Conservation (phyloP, 2,797 vertebrate species). For the Sebastes dallii region DNA sequence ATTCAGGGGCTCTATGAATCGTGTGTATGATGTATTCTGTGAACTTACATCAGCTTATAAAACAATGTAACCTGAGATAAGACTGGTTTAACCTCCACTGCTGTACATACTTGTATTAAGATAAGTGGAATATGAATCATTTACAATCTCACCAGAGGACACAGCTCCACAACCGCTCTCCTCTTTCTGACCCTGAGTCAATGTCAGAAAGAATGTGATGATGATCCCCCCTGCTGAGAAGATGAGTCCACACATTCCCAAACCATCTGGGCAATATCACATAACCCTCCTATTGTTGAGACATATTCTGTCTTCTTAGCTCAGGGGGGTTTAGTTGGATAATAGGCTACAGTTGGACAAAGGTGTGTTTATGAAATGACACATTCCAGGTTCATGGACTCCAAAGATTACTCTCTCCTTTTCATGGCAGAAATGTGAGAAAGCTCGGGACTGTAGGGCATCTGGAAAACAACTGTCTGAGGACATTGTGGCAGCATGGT, state of each 20-base stretch:
- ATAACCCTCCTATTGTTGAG: slow-evolving; percentile 56
- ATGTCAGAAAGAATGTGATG: background rate
- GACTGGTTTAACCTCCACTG: background rate
- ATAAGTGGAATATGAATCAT: background rate
- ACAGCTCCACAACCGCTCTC: background rate
- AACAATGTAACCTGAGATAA: background rate
- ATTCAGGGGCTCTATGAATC: background rate
- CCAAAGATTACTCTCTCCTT: background rate
- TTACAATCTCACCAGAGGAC: background rate
- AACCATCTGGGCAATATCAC: slow-evolving; percentile 47
- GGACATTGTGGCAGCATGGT: background rate
- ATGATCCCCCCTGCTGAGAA: slow-evolving; percentile 4
- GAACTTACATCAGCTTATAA: background rate
- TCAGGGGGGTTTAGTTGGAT: slow-evolving; percentile 9
- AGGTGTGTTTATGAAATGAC: slow-evolving; percentile 43
- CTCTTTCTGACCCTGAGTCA: background rate
- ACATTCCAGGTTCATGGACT: slow-evolving; percentile 39
- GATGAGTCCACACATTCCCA: slow-evolving; percentile 56
- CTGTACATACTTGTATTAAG: background rate
- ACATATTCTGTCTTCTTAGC: slow-evolving; percentile 22
- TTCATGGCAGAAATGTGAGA: slow-evolving; percentile 42
- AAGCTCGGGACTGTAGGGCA: slow-evolving; percentile 13
- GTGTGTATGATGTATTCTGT: background rate
- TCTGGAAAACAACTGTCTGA: background rate
- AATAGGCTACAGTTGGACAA: slow-evolving; percentile 47